phyloP scores from a whole-genome alignment of 2,113 vertebrate genomes.

The Telmatochromis brichardi region DNA sequence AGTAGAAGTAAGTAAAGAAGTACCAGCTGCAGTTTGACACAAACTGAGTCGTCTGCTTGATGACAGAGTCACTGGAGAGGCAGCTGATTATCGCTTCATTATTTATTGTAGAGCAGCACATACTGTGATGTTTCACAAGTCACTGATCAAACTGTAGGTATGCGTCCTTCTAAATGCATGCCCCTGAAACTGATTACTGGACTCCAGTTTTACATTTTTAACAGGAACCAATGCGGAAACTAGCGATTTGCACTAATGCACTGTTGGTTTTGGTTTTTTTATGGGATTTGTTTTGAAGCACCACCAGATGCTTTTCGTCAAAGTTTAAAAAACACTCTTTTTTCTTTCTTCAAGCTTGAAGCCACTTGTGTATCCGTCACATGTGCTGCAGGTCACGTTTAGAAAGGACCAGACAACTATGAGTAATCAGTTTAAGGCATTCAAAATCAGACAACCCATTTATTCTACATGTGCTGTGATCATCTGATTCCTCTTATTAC shows the following conservation, averaged over 20 bases:
- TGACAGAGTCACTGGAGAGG: background rate
- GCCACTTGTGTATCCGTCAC: background rate
- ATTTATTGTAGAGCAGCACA: background rate
- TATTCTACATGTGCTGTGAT: background rate
- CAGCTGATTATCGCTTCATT: background rate
- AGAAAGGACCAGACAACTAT: background rate
- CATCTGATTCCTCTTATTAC: background rate
- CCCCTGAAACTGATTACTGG: background rate
- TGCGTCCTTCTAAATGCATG: background rate
- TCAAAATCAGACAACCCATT: background rate
- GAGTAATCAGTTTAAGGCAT: background rate
- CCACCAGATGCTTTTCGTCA: background rate
- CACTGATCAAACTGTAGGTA: background rate
- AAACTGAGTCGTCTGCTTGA: background rate
- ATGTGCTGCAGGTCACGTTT: background rate
- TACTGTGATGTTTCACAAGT: background rate
- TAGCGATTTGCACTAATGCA: background rate
- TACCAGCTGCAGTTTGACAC: background rate
- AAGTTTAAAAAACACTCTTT: background rate
- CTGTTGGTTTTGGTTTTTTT: background rate
- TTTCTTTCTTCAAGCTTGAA: background rate
- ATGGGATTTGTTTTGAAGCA: background rate
- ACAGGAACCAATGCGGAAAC: background rate
- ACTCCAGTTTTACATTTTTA: background rate
- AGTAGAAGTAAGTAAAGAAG: background rate